Evolutionary conservation across 2,888 invertebrate species (phyloP), one percentile per base, ranked within the genome.

Genomic region (Pardosa pseudoannulata): DNA sequence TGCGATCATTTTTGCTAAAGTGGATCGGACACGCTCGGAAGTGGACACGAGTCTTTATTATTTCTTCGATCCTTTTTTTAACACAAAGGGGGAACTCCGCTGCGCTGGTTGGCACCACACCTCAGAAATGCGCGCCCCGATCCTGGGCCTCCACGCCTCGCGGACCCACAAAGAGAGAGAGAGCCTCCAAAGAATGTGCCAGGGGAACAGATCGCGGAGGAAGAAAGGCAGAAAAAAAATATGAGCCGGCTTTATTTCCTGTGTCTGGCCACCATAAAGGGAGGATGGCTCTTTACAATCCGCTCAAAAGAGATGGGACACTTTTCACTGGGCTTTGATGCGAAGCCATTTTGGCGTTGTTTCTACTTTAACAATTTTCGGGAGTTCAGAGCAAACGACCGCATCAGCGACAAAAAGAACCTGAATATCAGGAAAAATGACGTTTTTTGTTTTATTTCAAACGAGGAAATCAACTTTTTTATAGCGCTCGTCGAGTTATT

Each of bases 101-200:
- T 56, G 56, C n/a, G 16, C 46, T 6, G 46, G 36, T 11, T n/a
- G n/a, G n/a, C 56, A 23, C 56, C 56, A 56, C 56, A 56, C 56
- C 56, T 56, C 56, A 36, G 56, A n/a, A 23, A 56, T 2, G 23
- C 16, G 56, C 56, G 23, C 23, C 56, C 56, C 23, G 23, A 56
- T 56, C 56, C 56, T 11, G 56, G 56, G 56, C 56, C 56, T 56
- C 56, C 56, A 56, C 56, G 56, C 56, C 56, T 56, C 23, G 56
- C 23, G 56, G 19, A 56, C 23, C 56, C 56, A 56, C 23, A 56
- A 56, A 56, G 16, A 23, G 23, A 11, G 3, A 56, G 23, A 56
- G 16, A 23, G 23, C 3, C 23, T 23, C 16, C 6, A 13, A 46
- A 46, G 41, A 46, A 46, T 46, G 41, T 46, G 41, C n/a, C n/a